Base-by-base conservation (phyloP, 2,888 invertebrate species). In the Scelioninae gen. 1 region DNA sequence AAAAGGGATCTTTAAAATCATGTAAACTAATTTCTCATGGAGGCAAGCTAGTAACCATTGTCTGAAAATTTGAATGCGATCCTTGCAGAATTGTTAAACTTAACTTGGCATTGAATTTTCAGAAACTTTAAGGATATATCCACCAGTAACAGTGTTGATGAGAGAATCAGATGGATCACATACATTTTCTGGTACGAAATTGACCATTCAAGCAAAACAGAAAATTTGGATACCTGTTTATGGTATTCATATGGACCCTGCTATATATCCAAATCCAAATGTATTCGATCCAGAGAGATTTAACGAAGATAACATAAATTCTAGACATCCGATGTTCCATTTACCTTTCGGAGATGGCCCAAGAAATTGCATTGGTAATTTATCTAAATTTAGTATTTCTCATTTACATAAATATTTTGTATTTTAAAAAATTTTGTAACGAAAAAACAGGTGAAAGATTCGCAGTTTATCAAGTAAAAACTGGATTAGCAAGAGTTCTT, bases 391-490 rank as follows among this genome's bases (percentile, higher is more conserved):
- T 34, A 7, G 34, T 34, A n/a, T n/a, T n/a, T 23, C 4, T 23
- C 23, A 4, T 23, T 23, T 23, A 23, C 23, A 23, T 1, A 23
- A 4, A 23, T 23, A 23, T 23, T 2, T 1, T 23, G 23, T 23
- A 4, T 23, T 23, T 4, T 23, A 23, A 23, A 23, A 1, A 23
- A 23, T 23, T 23, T 23, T 23, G 23, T 23, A 23, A n/a, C n/a
- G 51, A 34, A 32, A 62, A 32, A 60, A 53, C 51, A 90, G 88
- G 89, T 11, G 85, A 86, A 23, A 83, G 88, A 29, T 89, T 90
- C 34, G 89, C 86, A 8, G 62, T 88, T 5, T 85, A 86, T 68
- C 92, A 92, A 85, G 85, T 91, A 0, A 93, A 92, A 87, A 72
- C 90, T 0, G 92, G 91, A 11, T 51, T 92, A 5, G 88, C 88